Evolutionary conservation across 1,140 invertebrate species (phyloP).

Genomic region (Drosophila grimshawi): DNA sequence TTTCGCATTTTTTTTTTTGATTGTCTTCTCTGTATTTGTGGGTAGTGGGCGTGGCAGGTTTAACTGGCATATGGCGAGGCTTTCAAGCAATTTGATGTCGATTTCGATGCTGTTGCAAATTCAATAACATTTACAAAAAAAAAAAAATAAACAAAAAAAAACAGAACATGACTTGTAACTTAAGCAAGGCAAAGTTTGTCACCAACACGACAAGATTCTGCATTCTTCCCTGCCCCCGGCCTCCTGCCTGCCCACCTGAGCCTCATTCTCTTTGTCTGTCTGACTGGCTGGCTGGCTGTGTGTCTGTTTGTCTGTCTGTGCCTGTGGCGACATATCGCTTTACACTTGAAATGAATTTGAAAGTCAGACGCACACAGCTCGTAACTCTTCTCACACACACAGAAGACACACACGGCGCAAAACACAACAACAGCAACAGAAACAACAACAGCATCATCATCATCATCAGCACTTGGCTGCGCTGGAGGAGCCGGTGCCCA

Average conservation of each 20-base stretch:
- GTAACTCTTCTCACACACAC: constrained; percentile 67
- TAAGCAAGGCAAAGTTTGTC: constrained; percentile 70
- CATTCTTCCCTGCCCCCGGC: not conserved
- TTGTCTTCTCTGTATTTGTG: not conserved
- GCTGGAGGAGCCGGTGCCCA: constrained; percentile 12
- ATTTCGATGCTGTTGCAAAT: constrained; percentile 40
- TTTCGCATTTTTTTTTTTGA: not conserved
- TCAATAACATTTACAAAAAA: constrained; percentile 49
- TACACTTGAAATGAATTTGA: constrained; percentile 82
- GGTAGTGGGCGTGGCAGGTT: constrained; percentile 37
- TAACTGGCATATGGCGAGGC: constrained; percentile 39
- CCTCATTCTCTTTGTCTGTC: constrained; percentile 17
- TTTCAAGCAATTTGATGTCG: constrained; percentile 33
- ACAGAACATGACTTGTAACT: constrained; percentile 77
- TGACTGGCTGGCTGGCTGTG: constrained; percentile 1
- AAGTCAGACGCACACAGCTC: constrained; percentile 73
- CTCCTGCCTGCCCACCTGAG: not conserved
- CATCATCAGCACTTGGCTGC: constrained; percentile 21
- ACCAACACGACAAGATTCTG: constrained; percentile 36
- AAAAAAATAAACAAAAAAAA: constrained; percentile 34
- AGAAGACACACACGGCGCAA: constrained; percentile 37
- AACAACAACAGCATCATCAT: constrained; percentile 14
- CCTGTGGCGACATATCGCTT: constrained; percentile 69
- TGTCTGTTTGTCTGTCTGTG: constrained; percentile 6
- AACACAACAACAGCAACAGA: constrained; percentile 21